Evolutionary conservation across 2,888 invertebrate genomes (phyloP).

Genomic region (Aphodius granarius): DNA sequence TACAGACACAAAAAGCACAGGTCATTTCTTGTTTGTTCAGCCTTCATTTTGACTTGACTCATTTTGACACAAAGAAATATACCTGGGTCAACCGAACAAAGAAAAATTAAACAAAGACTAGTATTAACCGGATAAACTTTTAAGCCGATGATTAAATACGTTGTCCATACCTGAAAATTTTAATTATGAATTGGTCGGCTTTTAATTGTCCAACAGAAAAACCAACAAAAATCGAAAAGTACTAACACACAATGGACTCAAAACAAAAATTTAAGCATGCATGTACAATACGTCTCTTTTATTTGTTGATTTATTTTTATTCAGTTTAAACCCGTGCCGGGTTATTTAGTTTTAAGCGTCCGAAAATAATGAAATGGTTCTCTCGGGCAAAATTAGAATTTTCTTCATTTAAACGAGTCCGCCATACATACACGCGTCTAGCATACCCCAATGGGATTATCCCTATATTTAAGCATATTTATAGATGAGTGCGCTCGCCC

Average conservation of each 20-base stretch:
- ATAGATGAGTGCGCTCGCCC: neutral
- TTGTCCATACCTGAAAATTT: neutral
- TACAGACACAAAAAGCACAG: too few species aligned
- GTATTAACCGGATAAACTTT: neutral
- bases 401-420: neutral
- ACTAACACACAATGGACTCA: neutral
- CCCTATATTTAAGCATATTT: conserved; percentile 17
- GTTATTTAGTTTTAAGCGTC: neutral
- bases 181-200: neutral
- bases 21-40: too few species aligned
- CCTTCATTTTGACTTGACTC: too few species aligned
- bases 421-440: neutral
- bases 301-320: neutral
- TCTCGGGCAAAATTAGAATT: neutral
- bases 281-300: too few species aligned
- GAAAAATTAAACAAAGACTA: neutral
- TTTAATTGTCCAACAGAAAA: neutral
- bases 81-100: neutral
- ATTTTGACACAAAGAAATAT: too few species aligned
- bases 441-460: conserved; percentile 6
- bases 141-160: neutral
- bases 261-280: neutral
- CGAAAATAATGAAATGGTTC: neutral
- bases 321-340: neutral
- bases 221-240: neutral